A percentile compares a stretch with the other conserved stretches of the same genome.
Evolutionary conservation across 2,797 vertebrate genomes (phyloP).

Genomic region (Oceanodroma leucorhoa): DNA sequence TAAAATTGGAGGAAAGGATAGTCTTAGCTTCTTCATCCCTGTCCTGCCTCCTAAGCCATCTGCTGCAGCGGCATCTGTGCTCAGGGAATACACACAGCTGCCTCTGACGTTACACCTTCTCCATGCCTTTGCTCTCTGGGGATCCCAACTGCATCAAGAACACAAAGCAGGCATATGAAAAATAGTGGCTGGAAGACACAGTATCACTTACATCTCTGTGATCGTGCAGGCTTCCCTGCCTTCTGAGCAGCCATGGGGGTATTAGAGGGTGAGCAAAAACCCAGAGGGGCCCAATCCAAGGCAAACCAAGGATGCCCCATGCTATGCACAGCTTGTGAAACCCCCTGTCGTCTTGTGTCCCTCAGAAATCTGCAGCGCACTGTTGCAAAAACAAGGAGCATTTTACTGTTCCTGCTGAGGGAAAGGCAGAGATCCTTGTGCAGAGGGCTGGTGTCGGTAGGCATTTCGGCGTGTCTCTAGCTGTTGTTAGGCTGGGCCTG

Average conservation of each 20-base stretch:
- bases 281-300: background rate
- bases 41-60: background rate
- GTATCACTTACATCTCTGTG: background rate
- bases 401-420: background rate
- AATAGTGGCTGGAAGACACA: background rate
- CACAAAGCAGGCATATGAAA: background rate
- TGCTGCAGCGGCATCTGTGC: background rate
- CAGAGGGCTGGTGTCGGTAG: background rate
- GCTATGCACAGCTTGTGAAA: background rate
- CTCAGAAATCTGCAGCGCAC: background rate
- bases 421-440: background rate
- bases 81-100: background rate
- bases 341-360: rapidly evolving
- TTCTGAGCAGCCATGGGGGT: background rate
- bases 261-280: background rate
- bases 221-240: background rate
- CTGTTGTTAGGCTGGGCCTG: background rate
- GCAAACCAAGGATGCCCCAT: background rate
- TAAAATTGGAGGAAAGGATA: background rate
- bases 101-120: background rate
- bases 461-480: background rate
- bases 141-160: background rate
- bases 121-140: background rate
- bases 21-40: background rate
- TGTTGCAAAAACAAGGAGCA: background rate